Evolutionary conservation across 1,140 invertebrate genomes (phyloP), one percentile per base, ranked within the genome.

Genomic region (Atta texana): DNA sequence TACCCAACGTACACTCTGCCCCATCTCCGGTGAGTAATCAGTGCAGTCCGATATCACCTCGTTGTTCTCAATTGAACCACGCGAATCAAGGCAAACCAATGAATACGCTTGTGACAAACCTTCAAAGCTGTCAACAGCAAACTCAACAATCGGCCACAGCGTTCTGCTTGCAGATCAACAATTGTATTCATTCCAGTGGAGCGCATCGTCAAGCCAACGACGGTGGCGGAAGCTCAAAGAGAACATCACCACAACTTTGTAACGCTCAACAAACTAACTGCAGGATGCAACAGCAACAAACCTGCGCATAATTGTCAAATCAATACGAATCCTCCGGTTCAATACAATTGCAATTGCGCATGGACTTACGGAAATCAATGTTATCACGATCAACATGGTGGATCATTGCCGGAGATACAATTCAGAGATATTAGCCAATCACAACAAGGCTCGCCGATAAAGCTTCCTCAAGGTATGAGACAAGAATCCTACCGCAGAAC

Each of bases 401-500:
- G 39, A 71, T 85, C 55, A 63, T 78, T 92, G 16, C 91, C 92
- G 2, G 96, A 97, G 90, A 97, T 97, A 74, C 97, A 97, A 90
- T 97, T 97, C 80, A 95, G 96, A 21, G 96, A 97, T 89, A 96
- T 97, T 24, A 97, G 96, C 77, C 96, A 97, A 87, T 97, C 96
- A 0, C 96, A 97, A 64, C 94, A 94, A 64, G 93, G 94, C 2
- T 94, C 94, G 6, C 92, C 93, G 3, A 89, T 93, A 10, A 94
- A 94, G 77, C 95, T 94, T 31, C 95, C 95, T 1, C 93, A 95
- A 81, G 96, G 96, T 0, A 98, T 98, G 97, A 95, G 97, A 49
- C 97, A 97, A 51, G 98, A 98, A 76, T 97, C 98, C 0, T 99
- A 98, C 93, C 97, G 98, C 91, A 96, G 98, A 76, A 99, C 98